A percentile compares a stretch with the other conserved stretches of the same genome.
These are phyloP conservation scores for Peromyscus aztecus DNA, from an alignment of 2,797 vertebrate genomes.

Conservation along the genomic window DNA sequence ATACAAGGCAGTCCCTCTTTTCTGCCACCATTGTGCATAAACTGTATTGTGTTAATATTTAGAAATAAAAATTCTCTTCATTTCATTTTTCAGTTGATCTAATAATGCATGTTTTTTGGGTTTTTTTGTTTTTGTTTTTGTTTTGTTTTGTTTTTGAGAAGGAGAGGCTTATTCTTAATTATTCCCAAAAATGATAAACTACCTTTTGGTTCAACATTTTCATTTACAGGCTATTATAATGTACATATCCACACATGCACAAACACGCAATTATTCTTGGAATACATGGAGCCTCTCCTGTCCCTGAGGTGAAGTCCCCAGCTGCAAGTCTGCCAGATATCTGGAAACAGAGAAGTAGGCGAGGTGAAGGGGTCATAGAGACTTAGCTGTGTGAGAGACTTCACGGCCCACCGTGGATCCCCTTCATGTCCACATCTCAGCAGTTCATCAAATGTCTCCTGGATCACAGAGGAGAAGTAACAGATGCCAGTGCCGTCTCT, in stretches of 20 bases:
- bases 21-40: neutral
- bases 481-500: conserved; percentile 48
- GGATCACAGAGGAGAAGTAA: conserved; percentile 56
- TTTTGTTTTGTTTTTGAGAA: neutral
- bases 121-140: too few species aligned
- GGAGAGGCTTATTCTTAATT: conserved; percentile 54
- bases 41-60: conserved; percentile 58
- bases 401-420: conserved; percentile 50
- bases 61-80: conserved; percentile 29
- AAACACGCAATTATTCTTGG: conserved; percentile 21
- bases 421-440: conserved; percentile 67
- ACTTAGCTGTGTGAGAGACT: conserved; percentile 60
- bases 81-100: neutral
- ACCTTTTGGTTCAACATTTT: conserved; percentile 1
- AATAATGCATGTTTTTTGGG: neutral
- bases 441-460: conserved; percentile 79
- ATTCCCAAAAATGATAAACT: neutral
- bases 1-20: neutral
- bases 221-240: conserved; percentile 44
- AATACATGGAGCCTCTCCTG: conserved; percentile 53
- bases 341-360: neutral
- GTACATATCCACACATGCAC: neutral
- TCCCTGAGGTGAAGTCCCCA: neutral
- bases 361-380: conserved; percentile 33
- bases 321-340: conserved; percentile 28